Percentiles rank a stretch among this genome's conserved stretches.
phyloP scores from a whole-genome alignment of 2,888 invertebrate genomes.

The Aleiodes leptofemur region DNA sequence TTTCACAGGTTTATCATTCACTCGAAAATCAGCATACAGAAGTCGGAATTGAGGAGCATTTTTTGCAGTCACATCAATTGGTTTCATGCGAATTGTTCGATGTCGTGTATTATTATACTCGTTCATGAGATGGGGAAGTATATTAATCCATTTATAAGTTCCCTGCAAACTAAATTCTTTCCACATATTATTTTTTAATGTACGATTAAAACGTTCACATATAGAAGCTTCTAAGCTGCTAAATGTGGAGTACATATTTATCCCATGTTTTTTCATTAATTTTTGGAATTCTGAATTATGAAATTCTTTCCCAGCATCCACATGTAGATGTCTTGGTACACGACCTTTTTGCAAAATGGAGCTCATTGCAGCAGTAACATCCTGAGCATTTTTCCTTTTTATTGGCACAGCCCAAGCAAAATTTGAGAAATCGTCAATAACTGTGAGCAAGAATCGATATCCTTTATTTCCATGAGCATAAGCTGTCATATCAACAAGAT shows the following conservation, averaged over 20 bases:
- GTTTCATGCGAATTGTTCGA: slow-evolving; percentile 66
- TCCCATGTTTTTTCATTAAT: slow-evolving; percentile 45
- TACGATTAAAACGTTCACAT: too few relatives aligned
- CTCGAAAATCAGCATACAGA: slow-evolving; percentile 50
- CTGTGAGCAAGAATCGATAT: slow-evolving; percentile 64
- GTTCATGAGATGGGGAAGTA: slow-evolving; percentile 43
- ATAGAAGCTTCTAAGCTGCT: slow-evolving; percentile 62
- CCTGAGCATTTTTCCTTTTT: slow-evolving; percentile 64
- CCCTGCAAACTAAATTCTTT: slow-evolving; percentile 45
- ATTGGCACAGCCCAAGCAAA: slow-evolving; percentile 68
- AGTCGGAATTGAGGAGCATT: slow-evolving; percentile 53
- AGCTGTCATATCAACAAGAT: slow-evolving; percentile 68
- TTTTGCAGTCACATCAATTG: slow-evolving; percentile 65
- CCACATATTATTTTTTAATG: slow-evolving; percentile 56
- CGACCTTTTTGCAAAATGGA: slow-evolving; percentile 47
- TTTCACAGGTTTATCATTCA: slow-evolving; percentile 59
- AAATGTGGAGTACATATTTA: slow-evolving; percentile 53
- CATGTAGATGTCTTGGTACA: slow-evolving; percentile 46
- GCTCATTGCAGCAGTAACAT: slow-evolving; percentile 59
- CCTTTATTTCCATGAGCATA: slow-evolving; percentile 54
- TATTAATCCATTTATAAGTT: slow-evolving; percentile 53
- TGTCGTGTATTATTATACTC: slow-evolving; percentile 67
- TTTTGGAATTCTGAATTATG: slow-evolving; percentile 47
- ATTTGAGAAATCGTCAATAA: slow-evolving; percentile 71
- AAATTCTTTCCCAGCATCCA: slow-evolving; percentile 50